Base-by-base conservation (phyloP, 2,888 invertebrate species). In the Holacanthella duospinosa region DNA sequence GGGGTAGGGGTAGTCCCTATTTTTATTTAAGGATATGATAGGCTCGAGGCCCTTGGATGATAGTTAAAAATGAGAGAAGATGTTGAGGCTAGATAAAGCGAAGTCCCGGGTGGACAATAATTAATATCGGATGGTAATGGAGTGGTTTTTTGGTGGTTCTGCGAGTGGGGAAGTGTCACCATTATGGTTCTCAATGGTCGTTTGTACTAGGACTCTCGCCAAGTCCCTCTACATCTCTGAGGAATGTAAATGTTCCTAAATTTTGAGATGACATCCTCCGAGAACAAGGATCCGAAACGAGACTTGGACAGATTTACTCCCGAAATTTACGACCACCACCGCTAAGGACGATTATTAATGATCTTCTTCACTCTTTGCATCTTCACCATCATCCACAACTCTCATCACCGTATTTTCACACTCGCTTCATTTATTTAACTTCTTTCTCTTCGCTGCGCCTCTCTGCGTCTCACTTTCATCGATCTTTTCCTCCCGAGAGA, bases 61-160 rank as follows among this genome's bases (percentile, higher is more conserved):
- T 48, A 48, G 48, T 48, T 48, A 48, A 48, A 48, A 48, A 48
- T 48, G 48, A 66, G 56, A 44, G 68, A 64, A 64, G 67, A 68
- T 68, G 4, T 64, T 54, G 61, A 64, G 66, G 63, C 55, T 64
- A 62, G 69, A 71, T 71, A 71, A 62, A 59, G 57, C 43, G 36
- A 48, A 53, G 65, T 69, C 71, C 69, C 69, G 64, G 64, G 69
- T 71, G 71, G 69, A 71, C 69, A 71, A 71, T 71, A 71, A 71
- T 71, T 71, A 71, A 71, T 71, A 68, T 69, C 65, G 67, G 68
- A 48, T 48, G 48, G 48, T 48, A 48, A 48, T 48, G 48, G 48
- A 48, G 48, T 48, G 48, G 48, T 48, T 48, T 36, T 36, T 36
- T 68, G 63, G 68, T n/a, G n/a, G n/a, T n/a, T n/a, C 68, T 68